phyloP scores from a whole-genome alignment of 2,797 vertebrate species.

The Parotocinclus haroldoi region DNA sequence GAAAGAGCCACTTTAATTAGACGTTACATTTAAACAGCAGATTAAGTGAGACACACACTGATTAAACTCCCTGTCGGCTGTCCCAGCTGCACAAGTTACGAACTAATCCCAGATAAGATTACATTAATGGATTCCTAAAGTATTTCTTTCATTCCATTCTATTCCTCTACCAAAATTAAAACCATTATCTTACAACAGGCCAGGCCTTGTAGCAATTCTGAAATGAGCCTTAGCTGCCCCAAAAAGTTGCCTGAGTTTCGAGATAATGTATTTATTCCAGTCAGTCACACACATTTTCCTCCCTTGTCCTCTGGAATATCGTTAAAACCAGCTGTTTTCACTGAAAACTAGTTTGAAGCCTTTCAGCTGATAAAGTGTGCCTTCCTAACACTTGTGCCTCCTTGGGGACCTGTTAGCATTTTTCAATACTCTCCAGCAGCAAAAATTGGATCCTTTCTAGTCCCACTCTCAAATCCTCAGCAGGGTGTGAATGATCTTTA shows the following conservation, averaged over 20 bases:
- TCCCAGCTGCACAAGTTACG: slow-evolving; percentile 55
- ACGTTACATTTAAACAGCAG: slow-evolving; percentile 62
- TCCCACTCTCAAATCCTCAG: slow-evolving; percentile 50
- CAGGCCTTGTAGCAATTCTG: slow-evolving; percentile 37
- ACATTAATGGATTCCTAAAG: slow-evolving; percentile 68
- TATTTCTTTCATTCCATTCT: slow-evolving; percentile 50
- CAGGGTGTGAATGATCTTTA: slow-evolving; percentile 32
- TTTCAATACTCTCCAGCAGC: slow-evolving; percentile 57
- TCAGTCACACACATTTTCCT: slow-evolving; percentile 43
- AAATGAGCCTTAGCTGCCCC: slow-evolving; percentile 39
- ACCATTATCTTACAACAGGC: slow-evolving; percentile 63
- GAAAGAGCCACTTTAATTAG: slow-evolving; percentile 67
- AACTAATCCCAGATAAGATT: slow-evolving; percentile 74
- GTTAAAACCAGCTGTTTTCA: slow-evolving; percentile 65
- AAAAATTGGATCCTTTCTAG: slow-evolving; percentile 66
- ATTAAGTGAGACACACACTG: slow-evolving; percentile 64
- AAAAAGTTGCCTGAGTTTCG: slow-evolving; percentile 42
- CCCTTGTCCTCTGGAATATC: slow-evolving; percentile 50
- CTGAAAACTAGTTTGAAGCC: slow-evolving; percentile 56
- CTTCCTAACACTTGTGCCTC: slow-evolving; percentile 53
- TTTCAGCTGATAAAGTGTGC: slow-evolving; percentile 60
- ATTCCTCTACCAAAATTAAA: slow-evolving; percentile 61
- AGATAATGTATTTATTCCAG: slow-evolving; percentile 66
- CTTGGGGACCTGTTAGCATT: slow-evolving; percentile 65
- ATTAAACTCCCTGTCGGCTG: slow-evolving; percentile 59